phyloP scores from a whole-genome alignment of 2,797 vertebrate genomes.

The Sorex maritimensis region DNA sequence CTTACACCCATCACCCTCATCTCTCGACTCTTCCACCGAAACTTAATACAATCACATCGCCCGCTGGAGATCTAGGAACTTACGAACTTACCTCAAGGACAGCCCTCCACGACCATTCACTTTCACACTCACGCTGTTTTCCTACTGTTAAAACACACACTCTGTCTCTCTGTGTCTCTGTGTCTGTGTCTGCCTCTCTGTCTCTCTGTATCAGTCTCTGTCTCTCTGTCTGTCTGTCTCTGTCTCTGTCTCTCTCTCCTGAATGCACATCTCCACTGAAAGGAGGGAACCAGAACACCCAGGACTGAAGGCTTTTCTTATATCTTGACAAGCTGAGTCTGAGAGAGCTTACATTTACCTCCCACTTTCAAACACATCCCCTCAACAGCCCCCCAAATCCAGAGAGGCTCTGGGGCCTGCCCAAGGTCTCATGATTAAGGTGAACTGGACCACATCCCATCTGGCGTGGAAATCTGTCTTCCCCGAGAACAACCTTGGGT shows the following conservation, averaged over 20 bases:
- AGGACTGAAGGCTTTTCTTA: neutral
- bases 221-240: no score
- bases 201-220: no score
- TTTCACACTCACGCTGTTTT: neutral
- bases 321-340: neutral
- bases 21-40: neutral
- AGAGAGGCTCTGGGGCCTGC: neutral
- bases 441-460: neutral
- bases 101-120: neutral
- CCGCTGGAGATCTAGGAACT: no score
- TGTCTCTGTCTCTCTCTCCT: neutral
- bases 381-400: neutral
- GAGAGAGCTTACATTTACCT: neutral
- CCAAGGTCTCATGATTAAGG: neutral
- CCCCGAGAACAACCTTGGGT: neutral
- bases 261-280: neutral
- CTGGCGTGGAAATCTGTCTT: neutral
- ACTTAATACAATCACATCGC: no score
- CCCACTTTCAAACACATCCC: neutral
- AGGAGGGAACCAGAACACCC: neutral
- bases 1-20: neutral
- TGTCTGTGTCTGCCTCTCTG: no score
- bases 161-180: no score
- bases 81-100: neutral
- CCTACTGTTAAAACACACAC: neutral